These are phyloP conservation scores for Heliconius sara DNA, from an alignment of 2,888 invertebrate genomes.

Conservation along the genomic window DNA sequence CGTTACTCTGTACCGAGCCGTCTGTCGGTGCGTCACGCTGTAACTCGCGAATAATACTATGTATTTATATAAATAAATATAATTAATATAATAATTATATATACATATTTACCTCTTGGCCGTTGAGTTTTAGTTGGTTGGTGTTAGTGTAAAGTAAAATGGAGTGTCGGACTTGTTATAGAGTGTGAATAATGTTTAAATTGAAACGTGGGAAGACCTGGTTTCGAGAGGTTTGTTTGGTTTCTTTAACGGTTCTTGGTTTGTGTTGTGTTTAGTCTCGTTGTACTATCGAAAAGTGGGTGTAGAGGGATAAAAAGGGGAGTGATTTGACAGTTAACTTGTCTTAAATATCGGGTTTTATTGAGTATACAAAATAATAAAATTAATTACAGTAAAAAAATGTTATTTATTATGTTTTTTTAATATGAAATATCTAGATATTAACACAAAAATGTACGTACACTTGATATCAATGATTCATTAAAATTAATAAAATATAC, in stretches of 20 bases:
- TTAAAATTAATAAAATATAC: conserved; percentile 4
- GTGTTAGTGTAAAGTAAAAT: conserved; percentile 46
- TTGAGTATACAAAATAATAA: no score
- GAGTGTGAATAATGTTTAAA: conserved; percentile 58
- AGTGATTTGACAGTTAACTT: neutral
- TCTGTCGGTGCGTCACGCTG: conserved; percentile 57
- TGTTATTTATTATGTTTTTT: no score
- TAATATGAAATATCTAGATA: no score
- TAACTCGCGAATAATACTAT: conserved; percentile 47
- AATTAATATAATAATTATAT: no score
- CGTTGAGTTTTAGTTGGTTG: conserved; percentile 34
- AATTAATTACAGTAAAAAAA: no score
- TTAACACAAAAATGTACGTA: no score
- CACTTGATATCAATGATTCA: conserved; percentile 8
- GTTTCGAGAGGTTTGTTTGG: conserved; percentile 67
- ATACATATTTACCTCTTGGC: conserved; percentile 43
- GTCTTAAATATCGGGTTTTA: no score
- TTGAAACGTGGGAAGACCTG: conserved; percentile 72
- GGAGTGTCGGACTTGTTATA: conserved; percentile 40
- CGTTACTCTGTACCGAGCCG: conserved; percentile 51
- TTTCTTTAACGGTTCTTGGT: neutral
- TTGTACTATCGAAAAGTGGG: neutral
- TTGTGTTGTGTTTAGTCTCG: neutral
- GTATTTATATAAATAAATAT: no score
- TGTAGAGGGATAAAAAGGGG: neutral